These are phyloP conservation scores for Phyllotis vaccarum DNA, from an alignment of 2,797 vertebrate genomes.

Conservation along the genomic window DNA sequence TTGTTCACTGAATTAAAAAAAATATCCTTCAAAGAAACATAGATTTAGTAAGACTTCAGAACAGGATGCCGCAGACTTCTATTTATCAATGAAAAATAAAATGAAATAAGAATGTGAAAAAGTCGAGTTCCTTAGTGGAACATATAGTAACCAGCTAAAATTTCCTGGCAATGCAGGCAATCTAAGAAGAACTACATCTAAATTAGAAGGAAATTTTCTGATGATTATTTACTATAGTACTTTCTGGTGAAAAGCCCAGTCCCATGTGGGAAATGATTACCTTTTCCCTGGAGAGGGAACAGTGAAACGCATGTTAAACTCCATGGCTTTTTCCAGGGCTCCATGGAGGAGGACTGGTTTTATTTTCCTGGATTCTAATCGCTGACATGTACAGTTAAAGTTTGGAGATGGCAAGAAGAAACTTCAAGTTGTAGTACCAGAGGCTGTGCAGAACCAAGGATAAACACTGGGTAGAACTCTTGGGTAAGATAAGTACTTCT, in stretches of 20 bases:
- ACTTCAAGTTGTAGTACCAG: not conserved
- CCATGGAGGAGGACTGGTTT: not conserved
- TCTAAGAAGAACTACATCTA: not conserved
- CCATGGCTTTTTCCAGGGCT: not conserved
- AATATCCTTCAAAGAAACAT: not conserved
- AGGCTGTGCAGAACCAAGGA: not conserved
- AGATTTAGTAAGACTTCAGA: not conserved
- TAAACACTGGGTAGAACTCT: rapidly evolving
- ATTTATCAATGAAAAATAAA: not conserved
- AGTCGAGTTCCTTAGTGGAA: not conserved
- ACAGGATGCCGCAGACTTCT: not conserved
- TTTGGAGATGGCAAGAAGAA: not conserved
- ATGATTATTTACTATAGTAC: not conserved
- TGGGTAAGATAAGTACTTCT: not conserved
- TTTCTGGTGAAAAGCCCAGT: not conserved
- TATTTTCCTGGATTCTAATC: constrained; percentile 14
- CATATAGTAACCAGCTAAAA: not conserved
- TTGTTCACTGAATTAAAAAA: not conserved
- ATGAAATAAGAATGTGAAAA: not conserved
- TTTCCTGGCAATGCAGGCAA: not conserved
- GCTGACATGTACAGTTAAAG: not conserved
- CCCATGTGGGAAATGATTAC: not conserved
- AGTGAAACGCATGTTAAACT: not conserved
- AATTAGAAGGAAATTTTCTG: not conserved
- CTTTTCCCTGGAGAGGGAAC: not conserved